Evolutionary conservation across 2,113 vertebrate species (phyloP).

Genomic region (Alaudala cheleensis): DNA sequence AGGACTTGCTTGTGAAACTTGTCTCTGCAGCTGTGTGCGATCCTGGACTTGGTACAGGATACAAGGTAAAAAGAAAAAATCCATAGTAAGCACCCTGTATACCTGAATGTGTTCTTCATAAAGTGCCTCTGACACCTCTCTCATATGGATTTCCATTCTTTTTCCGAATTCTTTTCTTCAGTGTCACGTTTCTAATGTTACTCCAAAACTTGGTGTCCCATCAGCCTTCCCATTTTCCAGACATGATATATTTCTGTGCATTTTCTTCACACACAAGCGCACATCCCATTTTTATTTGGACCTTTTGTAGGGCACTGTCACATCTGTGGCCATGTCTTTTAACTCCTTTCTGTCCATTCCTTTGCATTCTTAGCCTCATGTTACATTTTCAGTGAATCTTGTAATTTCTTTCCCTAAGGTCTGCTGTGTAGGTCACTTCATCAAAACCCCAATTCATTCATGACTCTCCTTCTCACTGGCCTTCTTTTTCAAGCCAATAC

Average conservation of each 20-base stretch:
- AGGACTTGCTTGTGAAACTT: constrained; percentile 90
- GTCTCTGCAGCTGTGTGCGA: constrained; percentile 90
- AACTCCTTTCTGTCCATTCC: not conserved
- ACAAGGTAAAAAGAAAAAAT: constrained; percentile 80
- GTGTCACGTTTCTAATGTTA: not conserved
- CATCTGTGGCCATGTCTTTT: not conserved
- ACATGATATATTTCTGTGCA: not conserved
- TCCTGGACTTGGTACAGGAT: constrained; percentile 88
- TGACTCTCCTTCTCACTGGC: not conserved
- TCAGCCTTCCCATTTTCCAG: not conserved
- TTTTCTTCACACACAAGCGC: not conserved
- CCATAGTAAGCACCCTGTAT: not conserved
- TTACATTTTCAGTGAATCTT: not conserved
- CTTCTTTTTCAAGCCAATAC: not conserved
- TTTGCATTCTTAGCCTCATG: not conserved
- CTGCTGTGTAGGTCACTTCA: not conserved
- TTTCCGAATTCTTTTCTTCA: not conserved
- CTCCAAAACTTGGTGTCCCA: not conserved
- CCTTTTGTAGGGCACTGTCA: not conserved
- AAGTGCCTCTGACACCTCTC: rapidly evolving
- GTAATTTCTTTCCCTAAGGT: not conserved
- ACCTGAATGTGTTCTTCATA: not conserved
- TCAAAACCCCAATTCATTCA: not conserved
- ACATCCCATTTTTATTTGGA: not conserved
- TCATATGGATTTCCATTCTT: not conserved